Evolutionary conservation across 2,888 invertebrate genomes (phyloP).

Genomic region (Tetragnatha montana): DNA sequence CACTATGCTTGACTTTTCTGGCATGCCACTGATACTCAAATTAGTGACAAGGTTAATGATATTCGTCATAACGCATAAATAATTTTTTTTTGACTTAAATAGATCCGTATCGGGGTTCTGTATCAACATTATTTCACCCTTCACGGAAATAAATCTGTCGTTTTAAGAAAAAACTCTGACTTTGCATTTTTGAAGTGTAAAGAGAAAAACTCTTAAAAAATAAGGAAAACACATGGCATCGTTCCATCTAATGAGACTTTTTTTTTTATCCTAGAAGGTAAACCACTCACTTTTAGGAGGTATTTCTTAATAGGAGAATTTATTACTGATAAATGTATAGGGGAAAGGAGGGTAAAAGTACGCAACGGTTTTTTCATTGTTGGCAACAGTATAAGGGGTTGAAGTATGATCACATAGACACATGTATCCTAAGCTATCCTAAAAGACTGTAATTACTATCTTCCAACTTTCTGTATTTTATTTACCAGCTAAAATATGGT

Average conservation of each 20-base stretch:
- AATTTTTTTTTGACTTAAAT: neutral
- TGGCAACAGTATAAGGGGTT: too few relatives aligned
- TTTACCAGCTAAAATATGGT: too few relatives aligned
- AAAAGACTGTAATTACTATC: too few relatives aligned
- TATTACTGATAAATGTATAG: too few relatives aligned
- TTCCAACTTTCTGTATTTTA: too few relatives aligned
- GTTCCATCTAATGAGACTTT: neutral
- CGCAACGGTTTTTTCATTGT: too few relatives aligned
- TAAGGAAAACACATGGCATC: neutral
- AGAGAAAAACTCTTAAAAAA: neutral
- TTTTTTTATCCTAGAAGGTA: too few relatives aligned
- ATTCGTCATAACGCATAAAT: neutral
- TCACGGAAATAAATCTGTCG: neutral
- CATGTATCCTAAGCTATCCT: too few relatives aligned
- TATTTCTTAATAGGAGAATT: too few relatives aligned
- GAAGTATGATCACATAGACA: too few relatives aligned
- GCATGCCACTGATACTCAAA: neutral
- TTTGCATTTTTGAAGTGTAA: neutral
- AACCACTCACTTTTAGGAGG: too few relatives aligned
- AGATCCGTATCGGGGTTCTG: neutral
- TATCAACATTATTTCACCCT: neutral
- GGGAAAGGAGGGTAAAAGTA: too few relatives aligned
- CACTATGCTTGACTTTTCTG: neutral
- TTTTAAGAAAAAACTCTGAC: neutral
- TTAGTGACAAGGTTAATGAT: neutral